phyloP scores from a whole-genome alignment of 2,113 vertebrate species.

The Cichladusa arquata region DNA sequence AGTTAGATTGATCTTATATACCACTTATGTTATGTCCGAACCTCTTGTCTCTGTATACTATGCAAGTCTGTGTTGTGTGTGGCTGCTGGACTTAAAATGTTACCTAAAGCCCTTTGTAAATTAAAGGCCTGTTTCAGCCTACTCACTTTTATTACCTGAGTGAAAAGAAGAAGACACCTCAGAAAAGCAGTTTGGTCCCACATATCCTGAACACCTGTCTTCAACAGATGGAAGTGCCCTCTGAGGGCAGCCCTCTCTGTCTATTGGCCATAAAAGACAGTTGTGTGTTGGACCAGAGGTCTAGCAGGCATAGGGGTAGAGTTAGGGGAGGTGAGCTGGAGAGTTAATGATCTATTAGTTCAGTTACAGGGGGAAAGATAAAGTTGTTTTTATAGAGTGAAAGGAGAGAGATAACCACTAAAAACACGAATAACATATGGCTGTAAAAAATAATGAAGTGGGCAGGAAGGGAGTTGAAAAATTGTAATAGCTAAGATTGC shows the following conservation, averaged over 20 bases:
- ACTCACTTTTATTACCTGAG: background rate
- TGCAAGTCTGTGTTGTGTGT: background rate
- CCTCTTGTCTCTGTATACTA: accelerated
- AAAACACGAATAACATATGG: background rate
- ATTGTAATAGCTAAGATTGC: background rate
- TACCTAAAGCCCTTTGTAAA: background rate
- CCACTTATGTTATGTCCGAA: accelerated
- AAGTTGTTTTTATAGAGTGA: background rate
- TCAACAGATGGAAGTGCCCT: background rate
- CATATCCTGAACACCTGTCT: background rate
- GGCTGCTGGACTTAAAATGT: background rate
- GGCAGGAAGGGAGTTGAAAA: background rate
- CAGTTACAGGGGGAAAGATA: background rate
- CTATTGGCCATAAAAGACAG: background rate
- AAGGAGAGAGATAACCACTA: background rate
- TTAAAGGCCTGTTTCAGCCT: background rate
- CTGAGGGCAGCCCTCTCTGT: background rate
- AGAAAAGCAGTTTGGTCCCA: background rate
- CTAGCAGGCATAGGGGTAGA: background rate
- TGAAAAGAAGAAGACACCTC: background rate
- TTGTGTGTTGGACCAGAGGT: background rate
- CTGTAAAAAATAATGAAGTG: constrained; percentile 26
- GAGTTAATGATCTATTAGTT: background rate
- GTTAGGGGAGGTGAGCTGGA: background rate
- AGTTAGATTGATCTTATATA: background rate